Evolutionary conservation across 2,797 vertebrate genomes (phyloP).

Genomic region (Eidolon dupreanum): DNA sequence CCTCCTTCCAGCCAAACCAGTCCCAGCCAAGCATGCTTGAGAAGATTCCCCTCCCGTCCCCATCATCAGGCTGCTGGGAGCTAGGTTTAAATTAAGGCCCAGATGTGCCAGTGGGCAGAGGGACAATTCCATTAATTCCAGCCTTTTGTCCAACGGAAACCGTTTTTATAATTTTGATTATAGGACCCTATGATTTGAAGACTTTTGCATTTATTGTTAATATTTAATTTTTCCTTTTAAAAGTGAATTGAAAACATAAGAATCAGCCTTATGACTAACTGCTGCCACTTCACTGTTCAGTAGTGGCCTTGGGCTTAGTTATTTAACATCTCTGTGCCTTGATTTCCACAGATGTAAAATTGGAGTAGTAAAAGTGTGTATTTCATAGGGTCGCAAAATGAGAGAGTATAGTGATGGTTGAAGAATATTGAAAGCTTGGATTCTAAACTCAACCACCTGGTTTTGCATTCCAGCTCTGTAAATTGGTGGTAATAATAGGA

Average conservation of each 20-base stretch:
- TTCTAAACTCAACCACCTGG: not conserved
- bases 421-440: not conserved
- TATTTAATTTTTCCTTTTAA: not conserved
- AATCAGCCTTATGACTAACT: not conserved
- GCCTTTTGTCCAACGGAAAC: not conserved
- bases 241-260: not conserved
- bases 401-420: not conserved
- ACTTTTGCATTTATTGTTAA: constrained; percentile 13
- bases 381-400: not conserved
- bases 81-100: constrained; percentile 46
- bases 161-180: not conserved
- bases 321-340: not conserved
- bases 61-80: not conserved
- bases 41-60: not conserved
- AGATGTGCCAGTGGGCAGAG: not conserved
- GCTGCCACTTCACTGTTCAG: not conserved
- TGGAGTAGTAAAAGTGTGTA: not conserved
- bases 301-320: not conserved
- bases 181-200: constrained; percentile 40
- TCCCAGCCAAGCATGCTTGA: not conserved
- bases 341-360: not conserved
- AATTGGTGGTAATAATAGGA: not conserved
- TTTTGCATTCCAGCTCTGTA: not conserved
- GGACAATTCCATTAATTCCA: not conserved
- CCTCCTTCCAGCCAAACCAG: not conserved